Evolutionary conservation across 2,113 vertebrate genomes (phyloP).

Genomic region (Ascaphus truei): DNA sequence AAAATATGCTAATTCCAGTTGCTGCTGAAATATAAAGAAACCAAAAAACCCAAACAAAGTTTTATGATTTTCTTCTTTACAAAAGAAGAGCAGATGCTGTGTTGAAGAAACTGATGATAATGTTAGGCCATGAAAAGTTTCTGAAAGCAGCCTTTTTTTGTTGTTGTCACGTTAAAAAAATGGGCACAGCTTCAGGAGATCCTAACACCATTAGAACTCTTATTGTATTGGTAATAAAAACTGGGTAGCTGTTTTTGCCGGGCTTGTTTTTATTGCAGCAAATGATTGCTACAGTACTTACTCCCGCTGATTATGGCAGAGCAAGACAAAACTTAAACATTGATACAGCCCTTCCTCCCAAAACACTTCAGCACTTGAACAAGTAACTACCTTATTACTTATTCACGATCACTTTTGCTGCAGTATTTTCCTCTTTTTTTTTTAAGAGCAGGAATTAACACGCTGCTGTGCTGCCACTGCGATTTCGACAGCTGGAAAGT

Average conservation of each 20-base stretch:
- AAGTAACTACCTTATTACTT: conserved; percentile 39
- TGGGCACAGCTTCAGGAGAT: conserved; percentile 29
- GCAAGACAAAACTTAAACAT: conserved; percentile 20
- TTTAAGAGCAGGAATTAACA: conserved; percentile 32
- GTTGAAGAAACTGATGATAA: conserved; percentile 31
- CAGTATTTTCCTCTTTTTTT: conserved; percentile 15
- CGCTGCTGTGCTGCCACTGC: conserved; percentile 10
- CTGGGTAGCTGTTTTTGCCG: background rate
- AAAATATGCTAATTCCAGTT: background rate
- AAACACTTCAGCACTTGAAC: conserved; percentile 34
- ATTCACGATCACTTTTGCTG: conserved; percentile 39
- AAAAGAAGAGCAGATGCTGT: conserved; percentile 23
- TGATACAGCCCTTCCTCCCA: conserved; percentile 25
- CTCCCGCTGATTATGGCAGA: conserved; percentile 17
- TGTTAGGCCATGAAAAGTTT: conserved; percentile 32
- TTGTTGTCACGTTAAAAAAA: conserved; percentile 27
- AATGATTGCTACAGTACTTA: conserved; percentile 23
- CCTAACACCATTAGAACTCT: conserved; percentile 18
- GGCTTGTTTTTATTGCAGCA: conserved; percentile 17
- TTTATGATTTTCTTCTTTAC: conserved; percentile 5
- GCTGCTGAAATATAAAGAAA: background rate
- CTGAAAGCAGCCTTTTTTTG: conserved; percentile 16
- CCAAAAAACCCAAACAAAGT: conserved; percentile 18
- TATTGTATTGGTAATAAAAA: conserved; percentile 31
- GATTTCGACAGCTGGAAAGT: conserved; percentile 31